These are phyloP conservation scores for Leptinotarsa texana DNA, from an alignment of 1,140 invertebrate genomes.

Conservation along the genomic window DNA sequence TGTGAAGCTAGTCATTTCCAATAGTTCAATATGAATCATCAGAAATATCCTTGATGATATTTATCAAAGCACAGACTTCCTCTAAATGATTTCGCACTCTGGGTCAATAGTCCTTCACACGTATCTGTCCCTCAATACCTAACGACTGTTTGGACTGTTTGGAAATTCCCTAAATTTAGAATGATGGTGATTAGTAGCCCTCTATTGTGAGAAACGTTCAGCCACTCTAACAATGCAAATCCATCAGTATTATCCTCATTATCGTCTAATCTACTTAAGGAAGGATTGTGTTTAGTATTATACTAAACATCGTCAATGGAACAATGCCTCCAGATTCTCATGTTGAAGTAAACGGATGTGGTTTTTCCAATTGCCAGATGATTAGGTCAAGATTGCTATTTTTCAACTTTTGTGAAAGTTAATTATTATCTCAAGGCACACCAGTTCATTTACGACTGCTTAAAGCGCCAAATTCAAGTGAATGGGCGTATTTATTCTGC, in stretches of 20 bases:
- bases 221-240: not conserved
- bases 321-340: not conserved
- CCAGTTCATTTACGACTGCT: too few relatives aligned
- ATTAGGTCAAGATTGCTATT: not conserved
- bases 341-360: not conserved
- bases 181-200: not conserved
- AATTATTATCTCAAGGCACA: too few relatives aligned
- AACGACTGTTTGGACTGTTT: not conserved
- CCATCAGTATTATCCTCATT: conserved; percentile 6
- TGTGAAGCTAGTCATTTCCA: too few relatives aligned
- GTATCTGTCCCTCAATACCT: too few relatives aligned
- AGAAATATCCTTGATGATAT: too few relatives aligned
- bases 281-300: conserved; percentile 1
- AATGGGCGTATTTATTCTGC: too few relatives aligned
- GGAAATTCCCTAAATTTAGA: conserved; percentile 1
- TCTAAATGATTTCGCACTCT: too few relatives aligned
- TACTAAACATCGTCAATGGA: not conserved
- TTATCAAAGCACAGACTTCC: too few relatives aligned
- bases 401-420: too few relatives aligned
- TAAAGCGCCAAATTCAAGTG: too few relatives aligned
- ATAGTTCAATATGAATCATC: too few relatives aligned
- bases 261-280: conserved; percentile 2
- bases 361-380: conserved; percentile 1
- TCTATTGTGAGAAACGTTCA: not conserved
- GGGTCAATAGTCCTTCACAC: too few relatives aligned